phyloP scores from a whole-genome alignment of 1,140 invertebrate genomes.

The Drosophila watanabei region DNA sequence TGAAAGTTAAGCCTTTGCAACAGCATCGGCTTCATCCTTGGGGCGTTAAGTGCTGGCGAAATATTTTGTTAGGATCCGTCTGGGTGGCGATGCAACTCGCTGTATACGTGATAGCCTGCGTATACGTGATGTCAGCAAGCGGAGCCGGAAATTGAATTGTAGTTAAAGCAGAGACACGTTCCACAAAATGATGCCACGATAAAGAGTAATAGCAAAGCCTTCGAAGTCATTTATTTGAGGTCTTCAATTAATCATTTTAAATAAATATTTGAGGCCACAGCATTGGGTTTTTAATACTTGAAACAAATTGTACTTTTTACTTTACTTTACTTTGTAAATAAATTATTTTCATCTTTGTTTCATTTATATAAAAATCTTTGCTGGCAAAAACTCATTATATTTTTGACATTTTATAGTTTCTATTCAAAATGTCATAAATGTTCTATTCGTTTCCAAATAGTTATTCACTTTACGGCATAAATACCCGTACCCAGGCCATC shows the following conservation, averaged over 20 bases:
- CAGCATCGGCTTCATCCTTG: conserved; percentile 26
- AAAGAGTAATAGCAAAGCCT: conserved; percentile 1
- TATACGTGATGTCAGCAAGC: conserved; percentile 44
- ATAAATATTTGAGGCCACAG: background rate
- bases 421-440: background rate
- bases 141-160: conserved; percentile 46
- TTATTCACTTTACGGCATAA: conserved; percentile 2
- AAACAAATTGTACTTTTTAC: background rate
- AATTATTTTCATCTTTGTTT: background rate
- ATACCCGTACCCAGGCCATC: background rate
- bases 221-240: conserved; percentile 8
- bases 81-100: conserved; percentile 37
- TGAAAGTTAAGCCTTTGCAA: conserved; percentile 48
- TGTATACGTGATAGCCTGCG: conserved; percentile 51
- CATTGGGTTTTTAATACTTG: background rate
- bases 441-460: background rate
- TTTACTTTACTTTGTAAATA: background rate
- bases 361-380: background rate
- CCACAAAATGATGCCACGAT: conserved; percentile 7
- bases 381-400: background rate
- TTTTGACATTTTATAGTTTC: background rate
- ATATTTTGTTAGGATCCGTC: conserved; percentile 41
- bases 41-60: conserved; percentile 47
- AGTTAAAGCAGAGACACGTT: conserved; percentile 42
- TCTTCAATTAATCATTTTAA: conserved; percentile 14